Evolutionary conservation across 2,797 vertebrate genomes (phyloP), one percentile per base, ranked within the genome.

Genomic region (Sebastolobus altivelis): DNA sequence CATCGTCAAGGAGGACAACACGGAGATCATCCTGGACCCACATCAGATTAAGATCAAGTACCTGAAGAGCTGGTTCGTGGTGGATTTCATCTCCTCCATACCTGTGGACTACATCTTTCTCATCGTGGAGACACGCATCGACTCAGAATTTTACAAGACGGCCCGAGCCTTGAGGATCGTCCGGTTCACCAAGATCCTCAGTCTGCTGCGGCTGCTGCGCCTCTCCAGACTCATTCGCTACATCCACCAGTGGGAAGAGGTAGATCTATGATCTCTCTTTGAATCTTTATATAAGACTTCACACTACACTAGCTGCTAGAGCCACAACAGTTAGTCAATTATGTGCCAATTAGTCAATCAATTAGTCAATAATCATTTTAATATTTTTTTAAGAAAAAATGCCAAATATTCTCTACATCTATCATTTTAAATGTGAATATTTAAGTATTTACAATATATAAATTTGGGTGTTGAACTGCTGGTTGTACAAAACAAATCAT

Each of bases 211-310:
- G 5, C 96, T 99, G 40, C 93, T 99, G 76, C 96, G 99, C 18
- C 97, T 99, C 70, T 99, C 98, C 5, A 96, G 99, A 56, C 98
- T 99, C 91, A 99, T 99, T 73, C 97, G 98, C 79, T 99, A 99
- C 74, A 99, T 99, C 87, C 99, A 99, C 90, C 99, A 99, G 91
- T 99, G 99, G 99, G 99, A 99, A 91, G 98, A 99, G 97, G 98
- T 99, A 92, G 75, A 84, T 70, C 52, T 58, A 12, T 35, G 37
- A 4, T 25, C 25, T 25, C 6, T 56, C 33, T 35, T 49, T 52
- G 16, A 16, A 79, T 29, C 22, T 54, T 59, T 20, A 68, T 60
- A 49, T n/a, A 52, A 14, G 20, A 56, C 38, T 58, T 59, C 38
- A 68, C 38, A 74, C 18, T 20, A 58, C 25, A 25, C 25, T 25